Evolutionary conservation across 2,113 vertebrate genomes (phyloP), one percentile per base, ranked within the genome.

Genomic region (Larimichthys polyactis): DNA sequence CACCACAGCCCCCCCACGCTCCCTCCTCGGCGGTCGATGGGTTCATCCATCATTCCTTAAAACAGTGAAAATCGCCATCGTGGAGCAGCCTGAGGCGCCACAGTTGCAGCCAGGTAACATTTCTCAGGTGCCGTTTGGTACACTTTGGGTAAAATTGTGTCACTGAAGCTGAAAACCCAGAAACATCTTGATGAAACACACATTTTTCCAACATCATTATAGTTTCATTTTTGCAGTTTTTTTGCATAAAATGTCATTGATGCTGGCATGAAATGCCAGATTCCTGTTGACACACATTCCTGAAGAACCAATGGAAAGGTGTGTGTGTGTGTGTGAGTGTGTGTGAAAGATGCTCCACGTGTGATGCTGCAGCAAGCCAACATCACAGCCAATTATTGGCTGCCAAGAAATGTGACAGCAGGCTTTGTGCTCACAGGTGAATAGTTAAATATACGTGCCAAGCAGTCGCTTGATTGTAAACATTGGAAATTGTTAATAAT

Each of bases 21-120:
- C 70, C 14, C 59, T 59, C 48, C 63, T 49, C 4, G 0, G n/a
- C 29, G 5, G 46, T 63, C 24, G 72, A 84, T 64, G 82, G 82
- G 71, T 81, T 90, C 84, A 84, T 91, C 65, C 3, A 82, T 88
- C 87, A 87, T 73, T 71, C 3, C 11, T 77, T 84, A 64, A 86
- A 88, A 75, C 59, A 32, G 82, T 60, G 75, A 76, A 24, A 84
- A 69, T 29, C 1, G 15, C 68, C 70, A 51, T 43, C 17, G 20
- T 3, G 49, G 54, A 71, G 77, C 36, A 11, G 85, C 82, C 83
- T 0, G 27, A 80, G 78, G 88, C 20, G 52, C 72, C 60, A 15
- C 27, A 0, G 49, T 10, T 27, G 43, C 79, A 74, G 71, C 63
- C 65, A 81, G 76, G 83, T 71, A 11, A 29, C 59, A 81, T 84